phyloP scores from a whole-genome alignment of 2,113 vertebrate genomes.

The Myrmophylax atrothorax region DNA sequence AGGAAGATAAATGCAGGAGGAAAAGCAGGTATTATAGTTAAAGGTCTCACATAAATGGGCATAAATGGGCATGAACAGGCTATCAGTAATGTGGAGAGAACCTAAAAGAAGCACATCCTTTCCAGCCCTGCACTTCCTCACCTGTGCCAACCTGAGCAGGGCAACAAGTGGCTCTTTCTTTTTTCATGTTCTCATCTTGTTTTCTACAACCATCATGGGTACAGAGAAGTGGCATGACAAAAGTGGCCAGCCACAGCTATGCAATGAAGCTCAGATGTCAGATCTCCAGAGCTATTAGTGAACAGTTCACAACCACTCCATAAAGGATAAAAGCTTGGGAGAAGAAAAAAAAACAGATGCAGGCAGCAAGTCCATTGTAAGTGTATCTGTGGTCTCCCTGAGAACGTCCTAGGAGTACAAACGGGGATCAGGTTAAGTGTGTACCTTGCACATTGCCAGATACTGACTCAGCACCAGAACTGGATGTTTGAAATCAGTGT shows the following conservation, averaged over 20 bases:
- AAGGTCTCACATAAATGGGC: not conserved
- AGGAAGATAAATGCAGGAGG: not conserved
- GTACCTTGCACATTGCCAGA: not conserved
- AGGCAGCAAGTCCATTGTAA: not conserved
- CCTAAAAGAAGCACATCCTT: not conserved
- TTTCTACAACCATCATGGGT: not conserved
- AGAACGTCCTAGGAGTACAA: not conserved
- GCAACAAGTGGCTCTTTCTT: not conserved
- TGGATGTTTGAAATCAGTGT: not conserved
- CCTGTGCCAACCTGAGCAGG: not conserved
- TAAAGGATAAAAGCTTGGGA: not conserved
- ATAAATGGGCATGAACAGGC: not conserved
- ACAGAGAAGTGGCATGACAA: not conserved
- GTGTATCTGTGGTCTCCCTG: not conserved
- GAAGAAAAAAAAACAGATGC: not conserved
- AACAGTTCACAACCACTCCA: not conserved
- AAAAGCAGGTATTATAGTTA: slow-evolving; percentile 2
- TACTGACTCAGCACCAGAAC: not conserved
- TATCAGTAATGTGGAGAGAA: not conserved
- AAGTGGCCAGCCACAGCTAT: not conserved
- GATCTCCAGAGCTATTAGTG: not conserved
- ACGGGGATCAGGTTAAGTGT: not conserved
- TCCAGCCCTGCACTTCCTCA: not conserved
- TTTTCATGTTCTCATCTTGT: not conserved
- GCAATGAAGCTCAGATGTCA: not conserved